phyloP scores from a whole-genome alignment of 2,797 vertebrate species.

The Babyrousa celebensis region DNA sequence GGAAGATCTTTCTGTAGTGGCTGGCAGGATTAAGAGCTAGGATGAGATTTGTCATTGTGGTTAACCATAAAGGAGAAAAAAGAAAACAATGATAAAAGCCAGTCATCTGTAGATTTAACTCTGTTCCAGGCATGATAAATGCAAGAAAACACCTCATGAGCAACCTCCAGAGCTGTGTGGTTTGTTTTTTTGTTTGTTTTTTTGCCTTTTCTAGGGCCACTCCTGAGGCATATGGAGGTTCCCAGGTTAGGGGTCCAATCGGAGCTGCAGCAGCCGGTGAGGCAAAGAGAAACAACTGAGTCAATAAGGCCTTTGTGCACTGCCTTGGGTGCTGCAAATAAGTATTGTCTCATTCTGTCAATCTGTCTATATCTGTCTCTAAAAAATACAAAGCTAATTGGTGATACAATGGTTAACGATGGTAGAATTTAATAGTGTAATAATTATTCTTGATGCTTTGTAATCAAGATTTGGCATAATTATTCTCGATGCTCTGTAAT shows the following conservation, averaged over 20 bases:
- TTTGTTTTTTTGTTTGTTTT: too few relatives aligned
- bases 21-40: not conserved
- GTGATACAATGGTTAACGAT: not conserved
- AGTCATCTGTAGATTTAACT: conserved; percentile 8
- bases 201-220: too few relatives aligned
- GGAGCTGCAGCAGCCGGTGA: too few relatives aligned
- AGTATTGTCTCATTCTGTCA: not conserved
- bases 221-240: too few relatives aligned
- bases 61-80: not conserved
- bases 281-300: conserved; percentile 29
- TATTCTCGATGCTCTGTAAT: conserved; percentile 1
- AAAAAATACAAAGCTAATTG: conserved; percentile 39
- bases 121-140: not conserved
- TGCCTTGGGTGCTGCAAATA: conserved; percentile 10
- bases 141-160: not conserved
- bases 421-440: not conserved
- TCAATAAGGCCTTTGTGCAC: conserved; percentile 50
- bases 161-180: not conserved
- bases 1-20: not conserved
- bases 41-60: not conserved
- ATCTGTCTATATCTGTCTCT: conserved; percentile 17
- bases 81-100: not conserved
- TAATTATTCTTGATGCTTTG: conserved; percentile 3
- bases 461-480: not conserved
- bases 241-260: too few relatives aligned